Conservation (phyloP, 2,888 invertebrate species). For the Zeuzera pyrina region DNA sequence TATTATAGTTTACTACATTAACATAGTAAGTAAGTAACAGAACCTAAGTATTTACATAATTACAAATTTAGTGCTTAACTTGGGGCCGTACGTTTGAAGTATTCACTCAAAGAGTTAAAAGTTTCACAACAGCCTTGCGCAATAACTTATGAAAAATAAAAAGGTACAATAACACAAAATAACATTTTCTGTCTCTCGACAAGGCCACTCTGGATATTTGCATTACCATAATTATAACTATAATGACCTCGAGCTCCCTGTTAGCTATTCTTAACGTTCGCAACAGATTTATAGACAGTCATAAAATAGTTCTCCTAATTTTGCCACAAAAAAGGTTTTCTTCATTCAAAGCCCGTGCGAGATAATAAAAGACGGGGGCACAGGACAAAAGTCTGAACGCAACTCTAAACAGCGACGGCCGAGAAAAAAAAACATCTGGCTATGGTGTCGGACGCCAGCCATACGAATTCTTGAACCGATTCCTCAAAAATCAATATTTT, state of each 20-base stretch:
- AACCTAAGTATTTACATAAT: too few relatives aligned
- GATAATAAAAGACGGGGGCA: slow-evolving; percentile 60
- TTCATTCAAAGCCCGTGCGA: slow-evolving; percentile 55
- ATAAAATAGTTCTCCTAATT: slow-evolving; percentile 69
- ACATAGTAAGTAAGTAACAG: too few relatives aligned
- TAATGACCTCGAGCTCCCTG: slow-evolving; percentile 34
- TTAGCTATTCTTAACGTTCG: slow-evolving; percentile 29
- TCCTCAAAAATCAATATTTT: slow-evolving; percentile 62
- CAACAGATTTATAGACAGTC: slow-evolving; percentile 54
- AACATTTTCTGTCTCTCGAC: too few relatives aligned
- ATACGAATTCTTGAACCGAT: slow-evolving; percentile 50
- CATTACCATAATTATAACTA: slow-evolving; percentile 30
- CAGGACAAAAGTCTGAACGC: slow-evolving; percentile 62
- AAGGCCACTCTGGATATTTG: too few relatives aligned
- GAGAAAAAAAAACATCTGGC: slow-evolving; percentile 64
- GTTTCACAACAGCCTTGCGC: too few relatives aligned
- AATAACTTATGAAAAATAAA: too few relatives aligned
- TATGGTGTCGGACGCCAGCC: slow-evolving; percentile 29
- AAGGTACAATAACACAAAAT: too few relatives aligned
- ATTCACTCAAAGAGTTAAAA: too few relatives aligned
- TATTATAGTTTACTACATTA: too few relatives aligned
- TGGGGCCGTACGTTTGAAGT: too few relatives aligned
- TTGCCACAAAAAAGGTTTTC: slow-evolving; percentile 55
- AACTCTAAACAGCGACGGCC: slow-evolving; percentile 43
- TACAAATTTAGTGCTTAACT: too few relatives aligned